Base-by-base conservation (phyloP, 2,113 vertebrate species). In the Gobiocypris rarus region DNA sequence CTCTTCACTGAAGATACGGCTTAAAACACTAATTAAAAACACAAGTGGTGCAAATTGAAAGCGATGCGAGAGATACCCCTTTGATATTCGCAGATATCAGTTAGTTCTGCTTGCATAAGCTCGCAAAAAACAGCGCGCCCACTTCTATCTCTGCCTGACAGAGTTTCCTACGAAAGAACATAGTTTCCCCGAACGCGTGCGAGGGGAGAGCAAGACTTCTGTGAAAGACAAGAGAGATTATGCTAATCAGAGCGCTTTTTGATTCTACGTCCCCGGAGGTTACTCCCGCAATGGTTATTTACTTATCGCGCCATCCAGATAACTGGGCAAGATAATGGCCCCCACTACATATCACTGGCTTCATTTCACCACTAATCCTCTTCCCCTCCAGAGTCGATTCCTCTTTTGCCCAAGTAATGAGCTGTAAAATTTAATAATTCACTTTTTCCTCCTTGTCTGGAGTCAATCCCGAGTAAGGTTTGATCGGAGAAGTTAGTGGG, bases 341-440 rank as follows among this genome's bases (percentile, higher is more conserved):
- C 71, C 43, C 84, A 87, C 86, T 83, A 88, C 87, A 89, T 88
- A 87, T 88, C 84, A 85, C 81, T 83, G 83, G 63, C 77, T 87
- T 88, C 70, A 86, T 86, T 88, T 84, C 84, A 78, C 65, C 88
- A 73, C 83, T 88, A 90, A 87, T 88, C 86, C 85, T 88, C 82
- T 86, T 84, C 79, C 88, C 86, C 86, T 85, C 78, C 81, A 83
- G 80, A 84, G 83, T 85, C 67, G 79, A 86, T 83, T 87, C 84
- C 84, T 81, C 85, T 83, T 84, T 87, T 90, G 86, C 88, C 83
- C 85, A 75, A 89, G 84, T 89, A 90, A 90, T 88, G 87, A 90
- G 85, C 88, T 89, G 85, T 88, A 90, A 84, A 89, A 88, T 89
- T 86, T 88, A 84, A 89, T 89, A 88, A 90, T 90, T 87, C 86